Base-by-base conservation (phyloP, 2,888 invertebrate species). In the Watsonalla cultraria region DNA sequence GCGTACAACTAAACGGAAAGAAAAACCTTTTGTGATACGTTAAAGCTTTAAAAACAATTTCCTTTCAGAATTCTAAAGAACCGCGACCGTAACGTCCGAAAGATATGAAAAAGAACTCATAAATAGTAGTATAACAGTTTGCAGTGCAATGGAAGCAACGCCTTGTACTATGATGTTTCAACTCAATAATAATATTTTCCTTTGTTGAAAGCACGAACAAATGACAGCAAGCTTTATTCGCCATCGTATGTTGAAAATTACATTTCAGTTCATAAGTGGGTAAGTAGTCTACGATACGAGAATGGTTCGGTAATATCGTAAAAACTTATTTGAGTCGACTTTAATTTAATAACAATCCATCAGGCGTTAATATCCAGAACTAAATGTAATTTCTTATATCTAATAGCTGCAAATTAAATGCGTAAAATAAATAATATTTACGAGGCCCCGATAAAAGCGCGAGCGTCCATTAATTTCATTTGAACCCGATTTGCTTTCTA, bases 211-310 rank as follows among this genome's bases (percentile, higher is more conserved):
- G 54, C 61, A 60, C 59, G 61, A 67, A 55, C 51, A 59, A 55
- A 55, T 62, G 55, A 59, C 56, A 57, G 66, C 64, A 56, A 58
- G 63, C 56, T 68, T 67, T 62, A 64, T 62, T 66, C 68, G 66
- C 55, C 60, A 61, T 61, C 63, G 62, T 66, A 62, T 65, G 55
- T 60, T 57, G 59, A 50, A 63, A 68, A 65, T 72, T 56, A 69
- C 67, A 70, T 68, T 74, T 69, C 62, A 57, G 56, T 66, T 59
- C 53, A 64, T 62, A 64, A 24, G 24, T 24, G 4, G 24, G 24
- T 24, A 4, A 24, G 24, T 24, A 2, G 24, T 24, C 24, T 24
- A 24, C 24, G 24, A 24, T 24, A 54, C 58, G 62, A 70, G 58
- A 71, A 67, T 57, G 61, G 57, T 58, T 54, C 59, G 57, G 54